Evolutionary conservation across 2,113 vertebrate species (phyloP).

Genomic region (Myodes glareolus): DNA sequence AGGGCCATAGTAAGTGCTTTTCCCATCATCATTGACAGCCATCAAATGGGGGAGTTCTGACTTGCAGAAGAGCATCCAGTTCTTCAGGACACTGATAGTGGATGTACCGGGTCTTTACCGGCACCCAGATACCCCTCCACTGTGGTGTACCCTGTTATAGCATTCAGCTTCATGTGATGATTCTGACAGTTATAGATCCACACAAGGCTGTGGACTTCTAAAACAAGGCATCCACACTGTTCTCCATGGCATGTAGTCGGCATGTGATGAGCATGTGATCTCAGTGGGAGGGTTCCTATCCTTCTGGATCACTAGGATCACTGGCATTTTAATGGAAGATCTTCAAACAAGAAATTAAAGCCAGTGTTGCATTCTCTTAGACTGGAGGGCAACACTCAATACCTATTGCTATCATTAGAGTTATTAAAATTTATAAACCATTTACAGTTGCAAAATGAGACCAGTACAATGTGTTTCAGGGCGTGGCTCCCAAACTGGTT

Average conservation of each 20-base stretch:
- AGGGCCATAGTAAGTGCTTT: background rate
- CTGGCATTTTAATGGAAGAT: background rate
- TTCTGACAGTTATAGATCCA: background rate
- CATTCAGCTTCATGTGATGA: rapidly evolving
- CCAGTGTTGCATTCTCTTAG: background rate
- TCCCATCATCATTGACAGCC: background rate
- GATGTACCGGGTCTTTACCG: background rate
- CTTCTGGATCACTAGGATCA: background rate
- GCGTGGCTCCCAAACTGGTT: background rate
- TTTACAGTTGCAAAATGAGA: slow-evolving; percentile 32
- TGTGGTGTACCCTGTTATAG: background rate
- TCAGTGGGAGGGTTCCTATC: background rate
- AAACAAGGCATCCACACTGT: rapidly evolving
- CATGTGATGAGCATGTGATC: rapidly evolving
- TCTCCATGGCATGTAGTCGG: rapidly evolving
- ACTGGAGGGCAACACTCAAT: slow-evolving; percentile 3
- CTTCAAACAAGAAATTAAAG: slow-evolving; percentile 52
- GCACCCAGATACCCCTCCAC: rapidly evolving
- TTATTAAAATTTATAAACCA: slow-evolving; percentile 42
- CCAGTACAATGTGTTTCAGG: background rate
- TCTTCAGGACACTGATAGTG: background rate
- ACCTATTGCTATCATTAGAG: background rate
- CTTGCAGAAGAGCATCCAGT: background rate
- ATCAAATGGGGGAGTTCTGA: background rate
- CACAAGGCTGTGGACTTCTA: background rate